Evolutionary conservation across 2,797 vertebrate species (phyloP).

Genomic region (Lycodopsis pacificus): DNA sequence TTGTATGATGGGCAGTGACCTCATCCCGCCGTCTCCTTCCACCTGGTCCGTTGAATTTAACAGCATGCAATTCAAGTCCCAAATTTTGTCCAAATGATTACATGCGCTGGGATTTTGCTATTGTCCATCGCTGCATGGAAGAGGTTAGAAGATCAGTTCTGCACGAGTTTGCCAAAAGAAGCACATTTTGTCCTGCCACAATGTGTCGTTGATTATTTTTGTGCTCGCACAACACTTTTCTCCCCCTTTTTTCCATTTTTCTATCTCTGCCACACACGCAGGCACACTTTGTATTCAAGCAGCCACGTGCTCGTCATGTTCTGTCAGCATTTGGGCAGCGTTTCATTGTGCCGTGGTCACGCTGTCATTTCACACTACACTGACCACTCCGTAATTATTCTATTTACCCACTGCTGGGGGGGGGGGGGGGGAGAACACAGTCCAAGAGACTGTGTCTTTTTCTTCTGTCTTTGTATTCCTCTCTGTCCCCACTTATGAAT

Average conservation of each 20-base stretch:
- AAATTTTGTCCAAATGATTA: constrained; percentile 58
- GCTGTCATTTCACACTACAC: constrained; percentile 82
- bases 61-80: constrained; percentile 50
- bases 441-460: constrained; percentile 37
- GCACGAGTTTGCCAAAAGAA: constrained; percentile 48
- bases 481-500: constrained; percentile 15
- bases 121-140: constrained; percentile 56
- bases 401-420: constrained; percentile 65
- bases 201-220: constrained; percentile 58
- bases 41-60: constrained; percentile 58
- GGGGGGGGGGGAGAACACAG: constrained; percentile 5
- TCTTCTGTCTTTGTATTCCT: constrained; percentile 18
- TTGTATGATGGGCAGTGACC: constrained; percentile 54
- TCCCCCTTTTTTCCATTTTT: constrained; percentile 29
- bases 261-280: constrained; percentile 57
- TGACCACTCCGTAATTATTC: constrained; percentile 81
- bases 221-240: constrained; percentile 3
- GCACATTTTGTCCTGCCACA: constrained; percentile 47
- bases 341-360: constrained; percentile 78
- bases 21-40: constrained; percentile 47
- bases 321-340: constrained; percentile 72
- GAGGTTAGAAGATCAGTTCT: constrained; percentile 65
- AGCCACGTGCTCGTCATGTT: constrained; percentile 71
- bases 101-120: constrained; percentile 58
- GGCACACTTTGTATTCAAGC: constrained; percentile 72